Percentiles rank a stretch among this genome's conserved stretches.
Evolutionary conservation across 2,113 vertebrate species (phyloP).

Genomic region (Turdus rufiventris): DNA sequence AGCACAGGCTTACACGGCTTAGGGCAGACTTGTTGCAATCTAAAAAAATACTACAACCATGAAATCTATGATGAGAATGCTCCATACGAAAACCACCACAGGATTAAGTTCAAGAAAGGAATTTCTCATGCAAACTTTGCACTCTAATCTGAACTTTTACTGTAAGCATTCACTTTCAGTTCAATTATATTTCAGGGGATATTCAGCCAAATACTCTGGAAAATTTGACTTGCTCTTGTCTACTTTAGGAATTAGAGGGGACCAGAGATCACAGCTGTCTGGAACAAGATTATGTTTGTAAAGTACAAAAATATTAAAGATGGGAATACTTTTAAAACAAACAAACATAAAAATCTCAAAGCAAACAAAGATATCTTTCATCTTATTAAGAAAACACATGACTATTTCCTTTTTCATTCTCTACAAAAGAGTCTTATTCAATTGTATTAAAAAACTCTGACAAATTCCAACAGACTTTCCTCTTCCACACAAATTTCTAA

Average conservation of each 20-base stretch:
- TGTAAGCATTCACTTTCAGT: slow-evolving; percentile 50
- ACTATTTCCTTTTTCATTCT: slow-evolving; percentile 55
- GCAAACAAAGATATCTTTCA: slow-evolving; percentile 70
- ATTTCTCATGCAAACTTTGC: slow-evolving; percentile 62
- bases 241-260: slow-evolving; percentile 55
- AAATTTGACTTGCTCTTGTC: slow-evolving; percentile 55
- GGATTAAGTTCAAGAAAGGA: slow-evolving; percentile 60
- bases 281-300: slow-evolving; percentile 67
- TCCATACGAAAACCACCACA: slow-evolving; percentile 24
- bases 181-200: slow-evolving; percentile 44
- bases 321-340: slow-evolving; percentile 69
- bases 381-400: slow-evolving; percentile 68
- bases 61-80: slow-evolving; percentile 56
- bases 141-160: slow-evolving; percentile 56
- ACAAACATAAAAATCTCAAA: slow-evolving; percentile 70
- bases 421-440: slow-evolving; percentile 17
- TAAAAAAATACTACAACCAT: slow-evolving; percentile 36
- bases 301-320: slow-evolving; percentile 72
- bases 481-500: not conserved
- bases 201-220: slow-evolving; percentile 58
- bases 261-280: slow-evolving; percentile 65
- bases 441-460: not conserved
- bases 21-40: slow-evolving; percentile 12
- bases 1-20: slow-evolving; percentile 1
- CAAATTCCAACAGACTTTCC: not conserved